Evolutionary conservation across 2,888 invertebrate genomes (phyloP).

Genomic region (Dolomedes plantarius): DNA sequence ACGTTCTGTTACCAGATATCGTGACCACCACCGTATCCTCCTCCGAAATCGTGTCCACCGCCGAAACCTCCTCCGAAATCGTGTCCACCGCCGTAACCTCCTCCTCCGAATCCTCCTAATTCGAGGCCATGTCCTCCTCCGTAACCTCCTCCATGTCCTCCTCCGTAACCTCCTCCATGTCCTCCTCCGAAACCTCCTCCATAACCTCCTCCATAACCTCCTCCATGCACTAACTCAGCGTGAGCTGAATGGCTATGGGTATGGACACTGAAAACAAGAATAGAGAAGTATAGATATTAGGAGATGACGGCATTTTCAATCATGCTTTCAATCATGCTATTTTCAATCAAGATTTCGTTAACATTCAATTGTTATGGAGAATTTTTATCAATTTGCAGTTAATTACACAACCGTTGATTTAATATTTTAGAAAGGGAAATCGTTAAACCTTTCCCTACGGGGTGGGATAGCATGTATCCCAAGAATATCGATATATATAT

Average conservation of each 20-base stretch:
- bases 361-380: too few relatives aligned
- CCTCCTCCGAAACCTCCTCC: slow-evolving; percentile 31
- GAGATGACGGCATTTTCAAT: too few relatives aligned
- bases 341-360: too few relatives aligned
- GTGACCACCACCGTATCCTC: slow-evolving; percentile 47
- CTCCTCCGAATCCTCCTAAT: slow-evolving; percentile 33
- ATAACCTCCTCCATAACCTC: slow-evolving; percentile 16
- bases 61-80: slow-evolving; percentile 30
- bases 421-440: too few relatives aligned
- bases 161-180: slow-evolving; percentile 11
- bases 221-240: slow-evolving; percentile 59
- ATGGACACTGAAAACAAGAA: slow-evolving; percentile 51
- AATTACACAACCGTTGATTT: too few relatives aligned
- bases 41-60: slow-evolving; percentile 35
- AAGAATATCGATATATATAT: too few relatives aligned
- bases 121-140: slow-evolving; percentile 17
- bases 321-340: too few relatives aligned
- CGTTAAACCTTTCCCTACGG: too few relatives aligned
- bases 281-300: too few relatives aligned
- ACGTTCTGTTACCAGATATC: slow-evolving; percentile 27
- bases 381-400: too few relatives aligned
- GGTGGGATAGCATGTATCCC: too few relatives aligned
- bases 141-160: slow-evolving; percentile 30
- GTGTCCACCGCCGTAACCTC: slow-evolving; percentile 37
- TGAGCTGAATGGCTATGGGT: slow-evolving; percentile 61